phyloP scores from a whole-genome alignment of 2,113 vertebrate species.

The Cercocebus atys region DNA sequence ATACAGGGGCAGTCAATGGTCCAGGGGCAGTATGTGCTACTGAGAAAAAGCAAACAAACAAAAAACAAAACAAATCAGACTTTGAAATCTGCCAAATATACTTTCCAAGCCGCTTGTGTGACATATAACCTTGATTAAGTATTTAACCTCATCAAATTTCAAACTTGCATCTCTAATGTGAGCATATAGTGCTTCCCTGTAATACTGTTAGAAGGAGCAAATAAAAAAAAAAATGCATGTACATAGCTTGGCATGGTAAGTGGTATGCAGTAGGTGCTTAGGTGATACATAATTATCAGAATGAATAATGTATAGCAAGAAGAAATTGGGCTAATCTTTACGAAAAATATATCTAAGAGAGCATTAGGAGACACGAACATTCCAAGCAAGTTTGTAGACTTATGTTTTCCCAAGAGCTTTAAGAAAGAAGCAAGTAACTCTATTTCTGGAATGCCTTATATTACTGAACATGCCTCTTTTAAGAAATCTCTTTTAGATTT shows the following conservation, averaged over 20 bases:
- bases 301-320: background rate
- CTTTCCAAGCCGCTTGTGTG: background rate
- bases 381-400: background rate
- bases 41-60: background rate
- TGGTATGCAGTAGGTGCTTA: background rate
- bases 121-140: background rate
- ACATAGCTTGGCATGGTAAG: background rate
- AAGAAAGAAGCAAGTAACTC: background rate
- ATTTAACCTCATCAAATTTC: background rate
- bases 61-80: background rate
- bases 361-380: background rate
- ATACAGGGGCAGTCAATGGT: background rate
- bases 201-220: background rate
- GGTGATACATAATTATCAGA: background rate
- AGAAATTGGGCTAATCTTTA: conserved; percentile 11
- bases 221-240: background rate
- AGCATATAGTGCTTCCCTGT: background rate
- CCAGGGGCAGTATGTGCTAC: background rate
- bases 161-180: background rate
- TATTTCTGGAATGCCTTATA: conserved; percentile 12
- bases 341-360: background rate
- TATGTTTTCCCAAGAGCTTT: background rate
- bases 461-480: background rate
- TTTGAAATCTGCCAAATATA: background rate
- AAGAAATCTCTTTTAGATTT: background rate